Evolutionary conservation across 2,113 vertebrate species (phyloP), one percentile per base, ranked within the genome.

Genomic region (Perca fluviatilis): DNA sequence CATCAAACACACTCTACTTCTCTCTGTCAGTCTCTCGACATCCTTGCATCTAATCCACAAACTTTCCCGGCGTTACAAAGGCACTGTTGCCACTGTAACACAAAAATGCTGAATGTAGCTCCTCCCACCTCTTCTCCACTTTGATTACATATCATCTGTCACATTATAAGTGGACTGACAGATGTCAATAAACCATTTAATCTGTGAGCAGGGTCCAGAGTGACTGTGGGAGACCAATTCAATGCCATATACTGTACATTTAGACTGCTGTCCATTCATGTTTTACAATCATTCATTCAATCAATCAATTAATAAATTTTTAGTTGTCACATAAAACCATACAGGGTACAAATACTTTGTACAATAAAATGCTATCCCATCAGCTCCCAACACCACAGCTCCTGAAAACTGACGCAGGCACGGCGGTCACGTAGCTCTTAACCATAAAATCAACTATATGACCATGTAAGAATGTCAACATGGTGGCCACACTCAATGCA

Each of bases 381-480:
- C 33, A 33, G 33, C 33, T 33, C 33, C 33, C 33, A 6, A 33
- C 6, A 33, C 5, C 33, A 33, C 33, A 33, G 33, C 33, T 33
- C 30, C 33, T 33, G 6, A 33, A 33, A 33, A 33, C 33, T 0
- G 33, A 33, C 33, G 5, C 33, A 33, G 33, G 33, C 33, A 33
- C 6, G 33, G 33, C 33, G 6, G 33, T 6, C 33, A 33, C 33
- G 6, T 33, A 33, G 27, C 68, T 68, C 57, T 62, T 66, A 2
- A 23, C 61, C 36, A 54, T 84, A 36, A 69, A 63, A 54, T 49
- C 21, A 7, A 14, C 62, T 30, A 33, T 54, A 69, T 61, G 60
- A 67, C 47, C 21, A 18, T 61, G 54, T 56, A 7, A 63, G 43
- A n/a, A 58, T 85, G 83, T 77, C 86, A 85, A 64, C 68, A 69